These are phyloP conservation scores for Mystacornis crossleyi DNA, from an alignment of 2,113 vertebrate genomes.

Conservation along the genomic window DNA sequence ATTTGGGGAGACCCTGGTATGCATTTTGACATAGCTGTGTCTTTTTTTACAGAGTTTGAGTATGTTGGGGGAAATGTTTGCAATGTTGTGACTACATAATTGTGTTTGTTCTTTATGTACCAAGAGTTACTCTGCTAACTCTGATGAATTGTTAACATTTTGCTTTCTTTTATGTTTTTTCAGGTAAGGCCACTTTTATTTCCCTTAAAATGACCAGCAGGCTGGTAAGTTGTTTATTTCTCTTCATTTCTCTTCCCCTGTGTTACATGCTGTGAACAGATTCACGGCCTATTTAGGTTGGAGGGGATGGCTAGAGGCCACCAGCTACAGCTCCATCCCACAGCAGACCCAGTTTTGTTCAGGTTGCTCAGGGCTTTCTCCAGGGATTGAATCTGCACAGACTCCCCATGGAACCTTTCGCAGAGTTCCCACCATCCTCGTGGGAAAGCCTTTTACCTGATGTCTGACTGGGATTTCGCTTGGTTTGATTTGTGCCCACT, in stretches of 20 bases:
- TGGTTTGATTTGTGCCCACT: not conserved
- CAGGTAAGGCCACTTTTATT: conserved; percentile 44
- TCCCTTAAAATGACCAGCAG: not conserved
- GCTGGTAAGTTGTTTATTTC: conserved; percentile 15
- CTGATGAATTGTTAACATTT: conserved; percentile 26
- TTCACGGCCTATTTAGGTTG: not conserved
- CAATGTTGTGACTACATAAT: not conserved
- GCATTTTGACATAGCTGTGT: not conserved
- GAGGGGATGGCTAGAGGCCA: not conserved
- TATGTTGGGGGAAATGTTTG: not conserved
- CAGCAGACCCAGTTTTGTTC: not conserved
- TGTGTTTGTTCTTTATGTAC: not conserved
- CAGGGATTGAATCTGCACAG: not conserved
- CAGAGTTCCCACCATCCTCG: not conserved
- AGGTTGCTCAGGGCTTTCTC: not conserved
- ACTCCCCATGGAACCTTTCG: not conserved
- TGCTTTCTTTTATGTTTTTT: conserved; percentile 50
- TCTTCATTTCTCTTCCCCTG: not conserved
- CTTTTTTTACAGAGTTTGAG: not conserved
- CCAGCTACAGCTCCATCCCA: not conserved
- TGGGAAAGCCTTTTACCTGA: not conserved
- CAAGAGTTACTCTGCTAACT: not conserved
- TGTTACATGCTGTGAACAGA: not conserved
- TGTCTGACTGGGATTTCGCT: not conserved
- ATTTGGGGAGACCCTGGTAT: not conserved